Conservation (phyloP, 2,797 vertebrate species). For the Neosalanx taihuensis region DNA sequence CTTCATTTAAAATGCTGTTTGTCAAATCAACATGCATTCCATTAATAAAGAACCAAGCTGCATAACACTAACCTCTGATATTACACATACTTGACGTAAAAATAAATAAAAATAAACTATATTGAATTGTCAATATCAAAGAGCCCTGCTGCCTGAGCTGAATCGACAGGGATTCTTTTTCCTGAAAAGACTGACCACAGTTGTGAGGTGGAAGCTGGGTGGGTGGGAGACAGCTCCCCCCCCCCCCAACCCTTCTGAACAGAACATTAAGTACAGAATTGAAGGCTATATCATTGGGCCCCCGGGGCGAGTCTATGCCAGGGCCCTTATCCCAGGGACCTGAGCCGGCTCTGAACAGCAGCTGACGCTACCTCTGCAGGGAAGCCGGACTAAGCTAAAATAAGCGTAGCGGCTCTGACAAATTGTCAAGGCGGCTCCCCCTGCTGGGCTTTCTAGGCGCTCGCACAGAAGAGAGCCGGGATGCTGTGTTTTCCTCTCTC, state of each 20-base stretch:
- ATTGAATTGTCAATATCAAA: background rate
- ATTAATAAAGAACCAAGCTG: no score
- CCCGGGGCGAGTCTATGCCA: background rate
- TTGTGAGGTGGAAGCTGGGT: no score
- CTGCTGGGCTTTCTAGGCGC: slow-evolving; percentile 64
- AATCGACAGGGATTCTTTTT: background rate
- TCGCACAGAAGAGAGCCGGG: slow-evolving; percentile 57
- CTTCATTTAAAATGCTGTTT: slow-evolving; percentile 35
- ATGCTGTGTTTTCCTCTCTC: slow-evolving; percentile 25
- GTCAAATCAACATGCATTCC: no score
- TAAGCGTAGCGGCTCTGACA: slow-evolving; percentile 54
- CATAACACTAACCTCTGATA: no score
- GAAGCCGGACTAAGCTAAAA: slow-evolving; percentile 13
- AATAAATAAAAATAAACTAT: background rate
- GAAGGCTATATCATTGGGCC: no score
- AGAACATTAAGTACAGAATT: no score
- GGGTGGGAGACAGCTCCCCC: no score
- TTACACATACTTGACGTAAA: background rate
- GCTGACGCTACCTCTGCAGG: background rate
- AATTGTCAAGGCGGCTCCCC: slow-evolving; percentile 65
- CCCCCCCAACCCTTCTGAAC: no score
- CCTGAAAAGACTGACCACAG: no score
- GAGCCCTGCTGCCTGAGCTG: background rate
- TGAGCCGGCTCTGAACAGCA: background rate
- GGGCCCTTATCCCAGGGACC: background rate